phyloP scores from a whole-genome alignment of 2,113 vertebrate species.

The Grallaria varia region DNA sequence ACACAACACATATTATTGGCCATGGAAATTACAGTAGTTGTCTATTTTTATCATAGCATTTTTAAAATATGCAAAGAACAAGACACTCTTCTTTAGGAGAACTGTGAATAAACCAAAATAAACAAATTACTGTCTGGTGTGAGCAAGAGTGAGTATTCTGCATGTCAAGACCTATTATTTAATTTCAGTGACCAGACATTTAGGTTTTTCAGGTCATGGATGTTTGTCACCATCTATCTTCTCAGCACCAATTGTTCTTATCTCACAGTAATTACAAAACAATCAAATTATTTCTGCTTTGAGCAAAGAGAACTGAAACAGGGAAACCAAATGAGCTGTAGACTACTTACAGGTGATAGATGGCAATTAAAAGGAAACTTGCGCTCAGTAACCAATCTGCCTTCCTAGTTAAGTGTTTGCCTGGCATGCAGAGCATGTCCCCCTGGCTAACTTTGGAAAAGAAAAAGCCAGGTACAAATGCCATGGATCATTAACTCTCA shows the following conservation, averaged over 20 bases:
- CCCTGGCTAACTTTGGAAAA: background rate
- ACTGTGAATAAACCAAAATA: slow-evolving; percentile 29
- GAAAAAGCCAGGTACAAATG: background rate
- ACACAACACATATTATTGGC: background rate
- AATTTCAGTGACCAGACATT: background rate
- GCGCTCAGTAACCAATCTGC: background rate
- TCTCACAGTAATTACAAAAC: background rate
- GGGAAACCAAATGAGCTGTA: background rate
- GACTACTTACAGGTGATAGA: background rate
- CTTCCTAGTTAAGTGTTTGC: background rate
- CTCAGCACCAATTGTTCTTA: background rate
- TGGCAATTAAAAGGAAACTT: background rate
- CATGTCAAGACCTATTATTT: background rate
- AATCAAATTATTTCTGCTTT: background rate
- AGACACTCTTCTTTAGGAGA: slow-evolving; percentile 24
- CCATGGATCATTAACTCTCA: background rate
- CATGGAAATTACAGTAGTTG: background rate
- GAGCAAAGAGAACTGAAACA: background rate
- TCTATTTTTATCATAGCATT: slow-evolving; percentile 23
- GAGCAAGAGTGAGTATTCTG: background rate
- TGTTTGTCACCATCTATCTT: background rate
- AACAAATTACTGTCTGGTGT: background rate
- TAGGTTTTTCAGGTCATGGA: background rate
- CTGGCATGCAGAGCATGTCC: background rate
- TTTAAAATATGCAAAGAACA: background rate